Evolutionary conservation across 2,113 vertebrate species (phyloP).

Genomic region (Thomomys bottae): DNA sequence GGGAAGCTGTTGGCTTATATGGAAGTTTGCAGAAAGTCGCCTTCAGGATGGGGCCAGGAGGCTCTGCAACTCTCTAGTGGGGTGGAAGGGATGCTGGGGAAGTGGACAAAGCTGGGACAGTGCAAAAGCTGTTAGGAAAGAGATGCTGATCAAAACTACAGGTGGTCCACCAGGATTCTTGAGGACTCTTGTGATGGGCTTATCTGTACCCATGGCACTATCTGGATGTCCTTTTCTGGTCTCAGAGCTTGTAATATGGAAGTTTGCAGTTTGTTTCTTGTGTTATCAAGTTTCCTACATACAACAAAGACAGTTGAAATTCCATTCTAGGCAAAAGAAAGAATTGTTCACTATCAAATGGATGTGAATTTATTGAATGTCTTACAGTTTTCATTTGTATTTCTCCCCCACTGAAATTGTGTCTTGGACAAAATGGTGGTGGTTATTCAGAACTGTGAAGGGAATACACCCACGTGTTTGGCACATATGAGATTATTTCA

Average conservation of each 20-base stretch:
- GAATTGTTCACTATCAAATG: slow-evolving; percentile 13
- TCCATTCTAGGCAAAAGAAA: slow-evolving; percentile 7
- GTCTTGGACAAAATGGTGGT: slow-evolving; percentile 59
- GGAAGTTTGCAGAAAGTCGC: neutral
- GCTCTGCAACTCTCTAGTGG: too few relatives aligned
- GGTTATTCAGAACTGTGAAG: slow-evolving; percentile 55
- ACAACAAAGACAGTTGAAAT: neutral
- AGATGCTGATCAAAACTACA: neutral
- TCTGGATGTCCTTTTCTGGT: neutral
- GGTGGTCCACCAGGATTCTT: neutral
- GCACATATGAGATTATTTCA: slow-evolving; percentile 50
- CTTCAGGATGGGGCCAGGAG: neutral
- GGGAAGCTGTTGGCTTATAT: neutral
- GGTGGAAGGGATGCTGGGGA: neutral
- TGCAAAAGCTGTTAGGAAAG: neutral
- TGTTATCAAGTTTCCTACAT: neutral
- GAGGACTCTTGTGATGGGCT: neutral
- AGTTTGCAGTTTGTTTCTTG: neutral
- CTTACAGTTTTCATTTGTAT: slow-evolving; percentile 52
- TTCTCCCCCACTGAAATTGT: slow-evolving; percentile 35
- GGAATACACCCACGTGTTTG: slow-evolving; percentile 66
- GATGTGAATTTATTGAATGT: slow-evolving; percentile 11
- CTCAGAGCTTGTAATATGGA: neutral
- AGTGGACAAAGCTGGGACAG: neutral
- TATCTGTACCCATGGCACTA: neutral